Conservation (phyloP, 2,113 vertebrate species). For the Cynopterus brachyotis region DNA sequence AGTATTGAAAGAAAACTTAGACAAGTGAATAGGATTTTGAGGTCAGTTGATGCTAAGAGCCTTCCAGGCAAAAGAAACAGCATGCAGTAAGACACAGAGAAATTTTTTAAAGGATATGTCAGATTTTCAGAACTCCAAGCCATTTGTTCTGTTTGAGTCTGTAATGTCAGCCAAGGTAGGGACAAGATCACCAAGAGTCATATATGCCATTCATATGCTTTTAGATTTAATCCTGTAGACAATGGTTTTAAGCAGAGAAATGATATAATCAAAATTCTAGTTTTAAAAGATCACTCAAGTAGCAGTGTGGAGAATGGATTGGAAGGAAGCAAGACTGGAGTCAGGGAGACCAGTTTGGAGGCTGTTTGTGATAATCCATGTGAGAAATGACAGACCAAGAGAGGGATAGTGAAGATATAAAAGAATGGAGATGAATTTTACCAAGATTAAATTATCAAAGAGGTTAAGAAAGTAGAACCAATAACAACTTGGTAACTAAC, state of each 20-base stretch:
- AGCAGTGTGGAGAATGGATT: neutral
- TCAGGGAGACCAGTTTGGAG: neutral
- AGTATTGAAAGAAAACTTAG: neutral
- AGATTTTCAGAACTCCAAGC: conserved; percentile 22
- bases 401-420: neutral
- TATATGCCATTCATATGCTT: neutral
- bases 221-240: neutral
- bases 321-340: neutral
- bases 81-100: neutral
- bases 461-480: neutral
- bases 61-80: conserved; percentile 16
- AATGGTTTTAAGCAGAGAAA: neutral
- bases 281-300: neutral
- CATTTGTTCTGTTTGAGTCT: neutral
- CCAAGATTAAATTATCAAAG: neutral
- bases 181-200: neutral
- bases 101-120: neutral
- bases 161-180: neutral
- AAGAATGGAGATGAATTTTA: conserved; percentile 3
- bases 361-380: neutral
- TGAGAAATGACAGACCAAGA: neutral
- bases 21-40: neutral
- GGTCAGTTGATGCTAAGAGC: neutral
- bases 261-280: neutral
- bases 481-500: neutral